Evolutionary conservation across 2,797 vertebrate genomes (phyloP), one percentile per base, ranked within the genome.

Genomic region (Numenius phaeopus): DNA sequence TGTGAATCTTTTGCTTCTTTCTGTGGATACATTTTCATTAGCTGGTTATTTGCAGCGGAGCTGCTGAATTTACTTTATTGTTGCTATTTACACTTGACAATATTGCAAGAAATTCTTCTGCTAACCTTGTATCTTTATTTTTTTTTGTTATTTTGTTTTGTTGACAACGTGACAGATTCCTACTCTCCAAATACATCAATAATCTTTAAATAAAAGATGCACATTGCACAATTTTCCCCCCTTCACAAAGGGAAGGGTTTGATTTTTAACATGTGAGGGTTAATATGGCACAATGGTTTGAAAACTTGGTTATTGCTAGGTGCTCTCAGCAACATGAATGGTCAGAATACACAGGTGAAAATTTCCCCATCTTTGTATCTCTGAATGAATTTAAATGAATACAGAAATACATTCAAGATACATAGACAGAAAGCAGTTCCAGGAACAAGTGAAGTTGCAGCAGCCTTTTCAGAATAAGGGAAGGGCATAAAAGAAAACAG

Each of bases 1-100:
- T 27, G 24, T n/a, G 70, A 78, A 78, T 91, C 64, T 91, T 91
- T 67, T 90, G 86, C 61, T 87, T 87, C 83, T 94, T 61, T 86
- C 94, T 88, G 82, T 59, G 65, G 86, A 69, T 81, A 75, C 54
- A 59, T 50, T 3, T 29, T 67, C 79, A 85, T 89, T 87, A 90
- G 78, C 59, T 55, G 23, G 30, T 71, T 91, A 95, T 72, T 40
- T 89, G 78, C 27, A 58, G 82, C 20, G 37, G 30, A 86, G 46
- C 32, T 80, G 83, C 67, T 72, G 54, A 54, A 80, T 73, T 67
- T 42, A 72, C 44, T 88, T 72, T 5, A 49, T 19, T 89, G 72
- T 29, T 69, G 52, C 21, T 17, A 37, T 49, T 90, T 91, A 52
- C 30, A 64, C 24, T 40, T 64, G 26, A 69, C 16, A 72, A 47